Evolutionary conservation across 2,113 vertebrate species (phyloP).

Genomic region (Spizaetus ornatus): DNA sequence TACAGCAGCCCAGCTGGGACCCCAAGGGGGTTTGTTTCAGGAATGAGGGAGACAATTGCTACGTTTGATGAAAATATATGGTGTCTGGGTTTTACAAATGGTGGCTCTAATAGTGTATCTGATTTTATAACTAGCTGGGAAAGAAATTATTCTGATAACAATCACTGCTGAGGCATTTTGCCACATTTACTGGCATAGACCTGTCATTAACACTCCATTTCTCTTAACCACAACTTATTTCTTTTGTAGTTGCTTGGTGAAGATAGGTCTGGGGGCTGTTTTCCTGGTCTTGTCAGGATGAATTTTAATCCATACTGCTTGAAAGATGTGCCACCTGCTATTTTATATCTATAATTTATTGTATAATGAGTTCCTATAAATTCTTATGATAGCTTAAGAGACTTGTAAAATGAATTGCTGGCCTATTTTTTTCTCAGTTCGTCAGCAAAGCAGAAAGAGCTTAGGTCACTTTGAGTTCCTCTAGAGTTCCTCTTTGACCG

Average conservation of each 20-base stretch:
- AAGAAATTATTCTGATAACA: conserved; percentile 23
- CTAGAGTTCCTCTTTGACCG: rapidly evolving
- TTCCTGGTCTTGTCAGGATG: background rate
- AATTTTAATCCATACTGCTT: conserved; percentile 25
- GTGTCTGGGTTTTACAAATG: conserved; percentile 17
- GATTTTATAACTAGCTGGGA: background rate
- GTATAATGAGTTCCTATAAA: conserved; percentile 5
- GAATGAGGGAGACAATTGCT: background rate
- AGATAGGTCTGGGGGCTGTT: conserved; percentile 16
- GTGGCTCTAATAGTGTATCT: background rate
- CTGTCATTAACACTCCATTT: conserved; percentile 27
- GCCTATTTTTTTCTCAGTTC: background rate
- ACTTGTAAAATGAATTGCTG: background rate
- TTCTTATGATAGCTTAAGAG: conserved; percentile 8
- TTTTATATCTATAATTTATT: conserved; percentile 52
- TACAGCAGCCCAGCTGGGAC: background rate
- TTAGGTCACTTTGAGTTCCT: background rate
- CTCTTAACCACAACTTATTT: background rate
- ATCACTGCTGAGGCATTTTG: background rate
- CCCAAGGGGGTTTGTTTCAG: background rate
- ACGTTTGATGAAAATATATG: background rate
- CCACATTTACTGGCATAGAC: background rate
- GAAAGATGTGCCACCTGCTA: conserved; percentile 47
- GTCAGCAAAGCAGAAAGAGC: background rate
- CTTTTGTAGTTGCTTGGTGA: background rate